Conservation (phyloP, 2,797 vertebrate species). For the Helicolenus hilgendorfi region DNA sequence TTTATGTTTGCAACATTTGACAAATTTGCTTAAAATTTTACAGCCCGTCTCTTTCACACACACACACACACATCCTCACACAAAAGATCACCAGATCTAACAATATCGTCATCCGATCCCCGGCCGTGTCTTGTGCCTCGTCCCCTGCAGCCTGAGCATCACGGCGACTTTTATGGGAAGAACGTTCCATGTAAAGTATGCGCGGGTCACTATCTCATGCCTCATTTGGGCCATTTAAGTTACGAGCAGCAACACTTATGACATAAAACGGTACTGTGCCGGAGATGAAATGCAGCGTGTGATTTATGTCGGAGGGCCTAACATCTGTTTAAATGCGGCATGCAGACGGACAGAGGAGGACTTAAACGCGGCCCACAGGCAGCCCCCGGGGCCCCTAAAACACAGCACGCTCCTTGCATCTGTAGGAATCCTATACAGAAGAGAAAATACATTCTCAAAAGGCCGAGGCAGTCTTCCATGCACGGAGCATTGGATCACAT, state of each 20-base stretch:
- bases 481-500: conserved; percentile 80
- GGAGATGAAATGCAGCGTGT: conserved; percentile 80
- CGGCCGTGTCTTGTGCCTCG: conserved; percentile 7
- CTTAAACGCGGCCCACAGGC: conserved; percentile 68
- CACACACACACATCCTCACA: neutral
- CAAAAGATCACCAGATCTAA: conserved; percentile 22
- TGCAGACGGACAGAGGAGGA: conserved; percentile 68
- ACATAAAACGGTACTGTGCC: conserved; percentile 79
- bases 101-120: conserved; percentile 10
- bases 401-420: conserved; percentile 73
- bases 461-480: conserved; percentile 73
- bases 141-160: conserved; percentile 10
- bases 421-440: conserved; percentile 80
- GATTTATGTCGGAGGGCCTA: conserved; percentile 80
- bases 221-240: conserved; percentile 81
- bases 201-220: conserved; percentile 74
- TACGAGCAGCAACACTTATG: conserved; percentile 79
- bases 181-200: conserved; percentile 66
- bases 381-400: conserved; percentile 72
- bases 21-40: neutral
- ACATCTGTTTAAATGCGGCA: conserved; percentile 87
- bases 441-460: conserved; percentile 75
- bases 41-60: neutral
- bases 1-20: conserved; percentile 11
- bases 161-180: conserved; percentile 41